Evolutionary conservation across 2,113 vertebrate species (phyloP).

Genomic region (Rhinolophus ferrumequinum): DNA sequence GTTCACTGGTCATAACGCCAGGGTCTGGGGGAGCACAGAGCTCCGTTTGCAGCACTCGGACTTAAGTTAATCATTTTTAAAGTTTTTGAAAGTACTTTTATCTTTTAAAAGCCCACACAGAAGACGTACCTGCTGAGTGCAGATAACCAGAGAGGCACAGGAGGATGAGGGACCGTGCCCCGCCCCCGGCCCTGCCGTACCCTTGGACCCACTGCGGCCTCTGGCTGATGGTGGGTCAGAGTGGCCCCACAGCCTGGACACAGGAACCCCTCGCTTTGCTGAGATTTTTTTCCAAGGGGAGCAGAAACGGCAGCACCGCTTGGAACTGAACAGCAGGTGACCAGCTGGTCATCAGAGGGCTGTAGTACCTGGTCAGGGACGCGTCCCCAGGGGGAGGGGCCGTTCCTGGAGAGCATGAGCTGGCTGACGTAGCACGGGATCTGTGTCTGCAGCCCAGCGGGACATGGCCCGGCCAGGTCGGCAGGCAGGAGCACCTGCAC

Average conservation of each 20-base stretch:
- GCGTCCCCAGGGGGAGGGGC: conserved; percentile 70
- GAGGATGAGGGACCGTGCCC: too few relatives aligned
- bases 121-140: too few relatives aligned
- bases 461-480: conserved; percentile 53
- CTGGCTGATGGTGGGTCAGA: too few relatives aligned
- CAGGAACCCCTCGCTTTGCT: background rate
- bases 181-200: too few relatives aligned
- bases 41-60: too few relatives aligned
- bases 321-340: background rate
- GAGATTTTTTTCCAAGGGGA: background rate
- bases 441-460: background rate
- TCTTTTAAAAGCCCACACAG: too few relatives aligned
- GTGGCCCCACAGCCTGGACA: fast-evolving
- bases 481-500: conserved; percentile 81
- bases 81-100: too few relatives aligned
- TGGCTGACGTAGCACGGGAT: conserved; percentile 81
- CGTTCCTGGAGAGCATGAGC: conserved; percentile 81
- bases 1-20: too few relatives aligned
- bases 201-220: fast-evolving
- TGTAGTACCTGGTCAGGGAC: conserved; percentile 80
- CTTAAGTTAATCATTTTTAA: too few relatives aligned
- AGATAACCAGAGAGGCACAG: too few relatives aligned
- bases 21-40: too few relatives aligned
- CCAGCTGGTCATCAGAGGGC: too few relatives aligned
- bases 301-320: background rate